Conservation (phyloP, 2,113 vertebrate genomes). For the Dipodomys ordii region DNA sequence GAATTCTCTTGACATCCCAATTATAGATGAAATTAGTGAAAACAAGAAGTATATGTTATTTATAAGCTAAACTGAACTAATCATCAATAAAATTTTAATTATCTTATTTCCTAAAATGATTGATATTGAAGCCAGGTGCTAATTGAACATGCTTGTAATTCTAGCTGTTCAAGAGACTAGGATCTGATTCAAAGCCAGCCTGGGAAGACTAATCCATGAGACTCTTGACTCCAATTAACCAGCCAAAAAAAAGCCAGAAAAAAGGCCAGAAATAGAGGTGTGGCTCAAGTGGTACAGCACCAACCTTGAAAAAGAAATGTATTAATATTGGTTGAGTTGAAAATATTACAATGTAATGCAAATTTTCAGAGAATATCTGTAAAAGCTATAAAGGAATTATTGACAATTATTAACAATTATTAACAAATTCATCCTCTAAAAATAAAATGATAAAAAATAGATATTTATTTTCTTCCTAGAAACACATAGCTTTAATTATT, state of each 20-base stretch:
- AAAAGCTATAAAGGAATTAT: neutral
- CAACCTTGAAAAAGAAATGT: too few relatives aligned
- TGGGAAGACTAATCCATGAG: too few relatives aligned
- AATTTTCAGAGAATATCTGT: neutral
- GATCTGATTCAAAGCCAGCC: too few relatives aligned
- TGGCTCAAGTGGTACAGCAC: too few relatives aligned
- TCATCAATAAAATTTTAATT: slow-evolving; percentile 13
- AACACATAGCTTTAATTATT: neutral
- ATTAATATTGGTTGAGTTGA: neutral
- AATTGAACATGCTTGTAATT: too few relatives aligned
- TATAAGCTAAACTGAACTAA: neutral
- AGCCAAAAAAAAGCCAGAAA: too few relatives aligned
- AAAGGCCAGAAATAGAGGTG: too few relatives aligned
- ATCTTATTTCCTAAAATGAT: neutral
- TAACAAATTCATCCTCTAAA: neutral
- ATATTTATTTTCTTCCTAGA: neutral
- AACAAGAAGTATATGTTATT: neutral
- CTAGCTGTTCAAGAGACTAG: too few relatives aligned
- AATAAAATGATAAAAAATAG: neutral
- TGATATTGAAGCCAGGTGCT: neutral
- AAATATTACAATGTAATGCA: neutral
- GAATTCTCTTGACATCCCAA: neutral
- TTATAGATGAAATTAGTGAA: neutral
- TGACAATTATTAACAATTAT: neutral
- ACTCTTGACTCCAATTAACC: too few relatives aligned